These are phyloP conservation scores for zebrafish (Danio rerio) DNA, from an alignment of 2,113 vertebrate genomes.

Conservation along the genomic window GRCz12tu NC_133180.1:12094001-12094500, in stretches of 20 bases:
- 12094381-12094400: slow-evolving; percentile 76
- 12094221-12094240: neutral
- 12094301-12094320: slow-evolving; percentile 76
- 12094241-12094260: slow-evolving; percentile 4
- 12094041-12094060: neutral
- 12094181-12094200: neutral
- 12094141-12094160: slow-evolving; percentile 17
- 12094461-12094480: slow-evolving; percentile 52
- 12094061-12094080: slow-evolving; percentile 11
- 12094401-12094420: slow-evolving; percentile 76
- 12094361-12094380: slow-evolving; percentile 70
- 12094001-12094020: too few relatives aligned
- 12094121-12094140: neutral
- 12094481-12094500: slow-evolving; percentile 68
- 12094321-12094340: slow-evolving; percentile 75
- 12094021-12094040: neutral
- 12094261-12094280: slow-evolving; percentile 52
- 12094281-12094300: slow-evolving; percentile 76
- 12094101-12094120: neutral
- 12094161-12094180: slow-evolving; percentile 13
- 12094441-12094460: slow-evolving; percentile 65
- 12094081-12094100: slow-evolving; percentile 47
- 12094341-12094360: slow-evolving; percentile 91
- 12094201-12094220: neutral
- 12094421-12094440: slow-evolving; percentile 60